These are phyloP conservation scores for Diploptera punctata DNA, from an alignment of 2,888 invertebrate genomes.

Conservation along the genomic window DNA sequence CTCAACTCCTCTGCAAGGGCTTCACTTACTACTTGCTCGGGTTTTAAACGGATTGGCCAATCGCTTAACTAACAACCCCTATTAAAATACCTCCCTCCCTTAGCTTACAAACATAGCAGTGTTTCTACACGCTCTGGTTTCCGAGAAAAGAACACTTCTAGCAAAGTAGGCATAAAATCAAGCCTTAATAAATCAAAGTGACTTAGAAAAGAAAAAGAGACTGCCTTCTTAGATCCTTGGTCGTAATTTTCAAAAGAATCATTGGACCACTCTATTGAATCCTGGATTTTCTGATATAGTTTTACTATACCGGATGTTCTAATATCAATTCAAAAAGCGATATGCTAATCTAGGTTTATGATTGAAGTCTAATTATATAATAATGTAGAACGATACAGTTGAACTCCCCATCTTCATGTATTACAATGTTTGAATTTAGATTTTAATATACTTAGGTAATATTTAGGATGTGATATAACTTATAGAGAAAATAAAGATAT, in stretches of 20 bases:
- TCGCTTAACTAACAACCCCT: conserved; percentile 34
- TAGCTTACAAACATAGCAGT: conserved; percentile 6
- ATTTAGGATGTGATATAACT: no score
- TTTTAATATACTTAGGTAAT: no score
- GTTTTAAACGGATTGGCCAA: conserved; percentile 39
- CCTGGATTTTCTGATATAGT: no score
- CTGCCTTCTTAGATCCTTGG: neutral
- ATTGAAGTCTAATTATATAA: no score
- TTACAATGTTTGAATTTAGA: no score
- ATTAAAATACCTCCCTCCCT: conserved; percentile 17
- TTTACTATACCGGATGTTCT: no score
- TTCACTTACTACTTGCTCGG: neutral
- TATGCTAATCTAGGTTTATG: no score
- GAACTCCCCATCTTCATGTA: no score
- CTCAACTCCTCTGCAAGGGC: neutral
- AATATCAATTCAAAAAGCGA: no score
- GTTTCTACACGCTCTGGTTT: neutral
- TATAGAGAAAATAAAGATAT: no score
- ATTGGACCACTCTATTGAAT: neutral
- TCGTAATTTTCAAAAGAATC: neutral
- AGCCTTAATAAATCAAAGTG: conserved; percentile 22
- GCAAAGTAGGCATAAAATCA: conserved; percentile 21
- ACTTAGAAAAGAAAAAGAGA: neutral
- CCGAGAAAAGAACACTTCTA: neutral
- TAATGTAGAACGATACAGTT: no score